Evolutionary conservation across 2,797 vertebrate genomes (phyloP).

Genomic region (Phalanger gymnotis): DNA sequence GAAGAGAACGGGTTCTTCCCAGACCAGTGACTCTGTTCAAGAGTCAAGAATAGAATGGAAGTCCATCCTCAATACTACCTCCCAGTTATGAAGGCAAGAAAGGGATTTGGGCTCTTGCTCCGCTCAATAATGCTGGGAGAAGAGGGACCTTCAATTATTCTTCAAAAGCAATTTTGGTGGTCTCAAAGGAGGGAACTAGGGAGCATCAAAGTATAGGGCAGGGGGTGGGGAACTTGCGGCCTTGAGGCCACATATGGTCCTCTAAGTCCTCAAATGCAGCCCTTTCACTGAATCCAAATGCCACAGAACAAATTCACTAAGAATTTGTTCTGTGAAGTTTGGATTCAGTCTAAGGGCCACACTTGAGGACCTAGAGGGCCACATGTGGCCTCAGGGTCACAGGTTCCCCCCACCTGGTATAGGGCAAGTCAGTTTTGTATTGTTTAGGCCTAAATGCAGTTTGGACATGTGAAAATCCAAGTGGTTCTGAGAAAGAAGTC

Average conservation of each 20-base stretch:
- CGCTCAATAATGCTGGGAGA: background rate
- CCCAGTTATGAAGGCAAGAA: background rate
- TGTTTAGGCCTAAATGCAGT: background rate
- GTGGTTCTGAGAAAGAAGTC: background rate
- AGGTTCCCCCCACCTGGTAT: too few relatives aligned
- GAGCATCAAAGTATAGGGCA: background rate
- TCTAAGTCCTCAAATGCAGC: too few relatives aligned
- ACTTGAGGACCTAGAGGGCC: too few relatives aligned
- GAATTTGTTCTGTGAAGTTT: too few relatives aligned
- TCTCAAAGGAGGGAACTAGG: background rate
- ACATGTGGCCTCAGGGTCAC: too few relatives aligned
- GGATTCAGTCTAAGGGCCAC: too few relatives aligned
- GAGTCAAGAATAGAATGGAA: slow-evolving; percentile 1
- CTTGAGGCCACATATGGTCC: too few relatives aligned
- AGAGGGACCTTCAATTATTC: slow-evolving; percentile 11
- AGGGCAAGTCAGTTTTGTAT: background rate
- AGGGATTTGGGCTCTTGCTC: background rate
- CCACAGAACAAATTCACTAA: too few relatives aligned
- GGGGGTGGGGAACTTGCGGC: too few relatives aligned
- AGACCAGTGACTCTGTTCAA: background rate
- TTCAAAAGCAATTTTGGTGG: background rate
- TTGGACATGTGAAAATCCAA: background rate
- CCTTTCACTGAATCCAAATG: too few relatives aligned
- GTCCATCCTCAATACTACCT: slow-evolving; percentile 5
- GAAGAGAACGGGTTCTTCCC: background rate